A percentile compares a stretch with the other conserved stretches of the same genome.
Conservation (phyloP, 2,113 vertebrate genomes). For the Gambusia holbrooki region DNA sequence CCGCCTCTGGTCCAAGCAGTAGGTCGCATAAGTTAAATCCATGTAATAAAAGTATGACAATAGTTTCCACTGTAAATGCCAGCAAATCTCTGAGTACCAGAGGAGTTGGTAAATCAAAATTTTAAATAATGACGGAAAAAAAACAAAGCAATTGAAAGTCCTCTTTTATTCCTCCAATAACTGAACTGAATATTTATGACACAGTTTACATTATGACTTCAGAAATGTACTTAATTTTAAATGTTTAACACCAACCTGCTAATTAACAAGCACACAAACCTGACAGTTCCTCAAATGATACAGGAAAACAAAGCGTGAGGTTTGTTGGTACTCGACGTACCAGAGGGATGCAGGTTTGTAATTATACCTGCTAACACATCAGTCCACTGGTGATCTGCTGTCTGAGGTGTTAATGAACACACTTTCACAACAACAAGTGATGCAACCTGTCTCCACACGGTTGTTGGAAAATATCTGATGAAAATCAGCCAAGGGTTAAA, state of each 20-base stretch:
- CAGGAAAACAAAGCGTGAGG: slow-evolving; percentile 5
- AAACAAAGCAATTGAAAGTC: no score
- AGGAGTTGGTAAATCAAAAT: background rate
- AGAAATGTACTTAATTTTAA: background rate
- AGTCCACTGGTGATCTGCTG: slow-evolving; percentile 39
- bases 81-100: background rate
- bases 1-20: background rate
- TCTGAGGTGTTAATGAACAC: slow-evolving; percentile 50
- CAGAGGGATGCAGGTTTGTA: slow-evolving; percentile 13
- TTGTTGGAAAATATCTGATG: background rate
- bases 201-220: background rate
- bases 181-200: background rate
- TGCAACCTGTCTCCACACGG: slow-evolving; percentile 25
- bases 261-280: background rate
- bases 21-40: background rate
- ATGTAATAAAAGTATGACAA: background rate
- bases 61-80: background rate
- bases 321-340: background rate
- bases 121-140: no score
- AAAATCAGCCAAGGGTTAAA: background rate
- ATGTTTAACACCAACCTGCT: background rate
- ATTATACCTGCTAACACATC: slow-evolving; percentile 22
- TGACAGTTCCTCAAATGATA: background rate
- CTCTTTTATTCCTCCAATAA: background rate
- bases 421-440: slow-evolving; percentile 51